Conservation (phyloP, 1,140 invertebrate genomes). For the Lethocerus indicus region DNA sequence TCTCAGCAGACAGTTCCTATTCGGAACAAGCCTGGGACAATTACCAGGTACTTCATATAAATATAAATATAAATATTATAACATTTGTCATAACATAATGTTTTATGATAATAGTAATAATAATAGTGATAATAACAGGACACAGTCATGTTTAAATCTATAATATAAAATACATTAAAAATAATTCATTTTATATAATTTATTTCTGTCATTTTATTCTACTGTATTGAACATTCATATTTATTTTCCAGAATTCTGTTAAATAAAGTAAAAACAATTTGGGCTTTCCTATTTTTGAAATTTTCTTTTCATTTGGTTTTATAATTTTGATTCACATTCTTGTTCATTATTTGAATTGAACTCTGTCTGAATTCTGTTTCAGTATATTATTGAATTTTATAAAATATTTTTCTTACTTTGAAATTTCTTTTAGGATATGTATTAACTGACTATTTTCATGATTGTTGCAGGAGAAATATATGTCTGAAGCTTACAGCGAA, state of each 20-base stretch:
- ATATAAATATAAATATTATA: too few relatives aligned
- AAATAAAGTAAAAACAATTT: too few relatives aligned
- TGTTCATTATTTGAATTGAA: neutral
- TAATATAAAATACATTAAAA: neutral
- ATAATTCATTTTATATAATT: too few relatives aligned
- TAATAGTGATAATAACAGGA: too few relatives aligned
- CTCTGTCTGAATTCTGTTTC: neutral
- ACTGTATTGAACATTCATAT: too few relatives aligned
- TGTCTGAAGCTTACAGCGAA: slow-evolving; percentile 81
- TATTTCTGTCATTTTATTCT: too few relatives aligned
- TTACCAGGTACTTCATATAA: slow-evolving; percentile 44
- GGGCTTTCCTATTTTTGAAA: neutral
- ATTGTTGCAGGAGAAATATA: slow-evolving; percentile 71
- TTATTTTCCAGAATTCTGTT: too few relatives aligned
- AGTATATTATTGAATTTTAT: neutral
- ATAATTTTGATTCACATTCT: neutral
- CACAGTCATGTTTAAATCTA: too few relatives aligned
- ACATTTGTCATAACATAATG: too few relatives aligned
- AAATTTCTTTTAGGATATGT: too few relatives aligned
- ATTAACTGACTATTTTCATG: too few relatives aligned
- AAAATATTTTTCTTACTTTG: neutral
- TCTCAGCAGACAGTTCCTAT: slow-evolving; percentile 51
- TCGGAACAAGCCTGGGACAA: slow-evolving; percentile 61
- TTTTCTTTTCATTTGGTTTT: neutral
- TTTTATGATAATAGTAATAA: neutral